These are phyloP conservation scores for Bryconaethiops microstoma DNA, from an alignment of 2,797 vertebrate genomes.

Conservation along the genomic window DNA sequence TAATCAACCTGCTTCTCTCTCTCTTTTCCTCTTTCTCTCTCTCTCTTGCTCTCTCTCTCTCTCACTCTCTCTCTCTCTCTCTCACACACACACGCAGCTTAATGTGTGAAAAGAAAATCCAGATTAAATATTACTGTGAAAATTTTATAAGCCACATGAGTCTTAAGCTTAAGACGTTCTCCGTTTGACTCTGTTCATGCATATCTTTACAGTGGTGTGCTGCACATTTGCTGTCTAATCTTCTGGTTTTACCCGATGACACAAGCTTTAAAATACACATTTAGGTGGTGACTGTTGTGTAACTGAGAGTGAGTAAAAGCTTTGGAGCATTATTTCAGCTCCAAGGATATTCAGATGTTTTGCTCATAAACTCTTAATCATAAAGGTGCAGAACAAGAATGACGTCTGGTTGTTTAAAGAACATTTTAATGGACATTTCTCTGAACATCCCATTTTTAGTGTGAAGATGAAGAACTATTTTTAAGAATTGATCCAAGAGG, in stretches of 20 bases:
- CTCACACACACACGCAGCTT: not conserved
- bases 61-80: no score
- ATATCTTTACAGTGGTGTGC: not conserved
- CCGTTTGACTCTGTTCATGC: not conserved
- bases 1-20: not conserved
- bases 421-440: no score
- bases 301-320: not conserved
- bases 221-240: constrained; percentile 10
- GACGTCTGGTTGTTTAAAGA: not conserved
- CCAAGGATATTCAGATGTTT: not conserved
- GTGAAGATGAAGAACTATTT: no score
- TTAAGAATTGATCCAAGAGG: no score
- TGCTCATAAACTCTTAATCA: not conserved
- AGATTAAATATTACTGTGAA: constrained; percentile 12
- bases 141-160: not conserved
- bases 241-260: not conserved
- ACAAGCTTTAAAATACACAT: constrained; percentile 1
- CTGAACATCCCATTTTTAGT: no score
- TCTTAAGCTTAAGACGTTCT: constrained; percentile 19
- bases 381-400: not conserved
- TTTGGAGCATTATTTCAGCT: not conserved
- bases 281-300: constrained; percentile 1
- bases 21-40: not conserved
- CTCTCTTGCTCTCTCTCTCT: no score
- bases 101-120: not conserved